Evolutionary conservation across 2,888 invertebrate species (phyloP).

Genomic region (Machimus rusticus): DNA sequence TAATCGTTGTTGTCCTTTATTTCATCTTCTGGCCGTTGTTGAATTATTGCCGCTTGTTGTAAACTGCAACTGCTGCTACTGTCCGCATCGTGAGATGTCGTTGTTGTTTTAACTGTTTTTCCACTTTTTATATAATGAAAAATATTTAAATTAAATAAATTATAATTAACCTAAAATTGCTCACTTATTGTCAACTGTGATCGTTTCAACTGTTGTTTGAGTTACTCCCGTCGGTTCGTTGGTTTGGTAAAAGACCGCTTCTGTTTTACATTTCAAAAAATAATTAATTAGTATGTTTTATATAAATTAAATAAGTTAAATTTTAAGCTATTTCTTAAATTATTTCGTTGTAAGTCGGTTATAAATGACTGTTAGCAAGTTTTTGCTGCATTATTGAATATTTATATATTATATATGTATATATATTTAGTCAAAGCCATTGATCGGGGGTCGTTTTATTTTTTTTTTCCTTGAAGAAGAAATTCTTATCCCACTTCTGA

Average conservation of each 20-base stretch:
- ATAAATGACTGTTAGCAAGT: too few species aligned
- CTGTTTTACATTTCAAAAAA: constrained; percentile 59
- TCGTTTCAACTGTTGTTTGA: constrained; percentile 64
- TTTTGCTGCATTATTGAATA: too few species aligned
- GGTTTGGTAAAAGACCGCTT: constrained; percentile 69
- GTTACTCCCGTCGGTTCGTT: constrained; percentile 67
- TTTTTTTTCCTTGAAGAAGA: neutral
- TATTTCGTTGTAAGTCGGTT: too few species aligned
- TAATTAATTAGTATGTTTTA: too few species aligned
- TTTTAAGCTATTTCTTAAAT: too few species aligned
- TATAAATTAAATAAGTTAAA: too few species aligned
- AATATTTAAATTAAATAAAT: too few species aligned
- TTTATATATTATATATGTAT: too few species aligned
- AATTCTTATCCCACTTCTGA: neutral
- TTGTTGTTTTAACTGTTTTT: neutral
- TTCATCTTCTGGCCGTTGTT: neutral
- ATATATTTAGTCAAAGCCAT: too few species aligned
- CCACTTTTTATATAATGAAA: too few species aligned
- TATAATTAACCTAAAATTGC: neutral
- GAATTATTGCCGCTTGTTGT: neutral
- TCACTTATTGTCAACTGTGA: constrained; percentile 63
- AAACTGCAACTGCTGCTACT: neutral
- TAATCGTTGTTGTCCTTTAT: neutral
- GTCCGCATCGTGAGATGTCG: neutral
- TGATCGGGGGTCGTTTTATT: neutral